phyloP scores from a whole-genome alignment of 2,113 vertebrate genomes.

The Myanophis thanlyinensis region DNA sequence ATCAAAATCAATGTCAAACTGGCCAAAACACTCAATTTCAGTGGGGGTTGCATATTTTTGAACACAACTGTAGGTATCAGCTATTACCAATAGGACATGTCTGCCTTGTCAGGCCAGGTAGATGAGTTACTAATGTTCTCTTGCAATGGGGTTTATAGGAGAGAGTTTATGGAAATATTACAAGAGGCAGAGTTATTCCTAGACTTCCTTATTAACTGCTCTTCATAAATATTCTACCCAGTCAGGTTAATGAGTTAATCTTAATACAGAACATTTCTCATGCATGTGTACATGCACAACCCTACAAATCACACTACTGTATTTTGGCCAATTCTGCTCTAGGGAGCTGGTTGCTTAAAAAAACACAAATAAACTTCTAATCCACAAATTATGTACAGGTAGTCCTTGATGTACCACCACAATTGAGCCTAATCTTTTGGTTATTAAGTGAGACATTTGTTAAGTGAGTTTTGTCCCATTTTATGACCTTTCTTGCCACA shows the following conservation, averaged over 20 bases:
- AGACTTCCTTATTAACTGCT: background rate
- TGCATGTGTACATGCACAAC: too few species aligned
- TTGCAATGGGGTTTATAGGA: background rate
- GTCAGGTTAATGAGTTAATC: background rate
- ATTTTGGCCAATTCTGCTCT: background rate
- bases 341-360: background rate
- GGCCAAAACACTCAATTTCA: too few species aligned
- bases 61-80: too few species aligned
- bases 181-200: background rate
- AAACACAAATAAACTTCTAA: conserved; percentile 1
- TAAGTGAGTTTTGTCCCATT: too few species aligned
- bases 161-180: background rate
- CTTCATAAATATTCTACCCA: background rate
- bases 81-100: background rate
- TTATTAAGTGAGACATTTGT: too few species aligned
- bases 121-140: background rate
- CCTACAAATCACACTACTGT: background rate
- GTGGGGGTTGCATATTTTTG: too few species aligned
- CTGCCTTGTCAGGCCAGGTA: background rate
- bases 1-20: too few species aligned
- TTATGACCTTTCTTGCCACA: too few species aligned
- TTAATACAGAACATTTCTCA: background rate
- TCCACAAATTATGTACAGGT: background rate
- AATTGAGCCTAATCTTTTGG: too few species aligned
- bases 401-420: too few species aligned